Evolutionary conservation across 2,888 invertebrate genomes (phyloP).

Genomic region (Ichneumoninae sp.): DNA sequence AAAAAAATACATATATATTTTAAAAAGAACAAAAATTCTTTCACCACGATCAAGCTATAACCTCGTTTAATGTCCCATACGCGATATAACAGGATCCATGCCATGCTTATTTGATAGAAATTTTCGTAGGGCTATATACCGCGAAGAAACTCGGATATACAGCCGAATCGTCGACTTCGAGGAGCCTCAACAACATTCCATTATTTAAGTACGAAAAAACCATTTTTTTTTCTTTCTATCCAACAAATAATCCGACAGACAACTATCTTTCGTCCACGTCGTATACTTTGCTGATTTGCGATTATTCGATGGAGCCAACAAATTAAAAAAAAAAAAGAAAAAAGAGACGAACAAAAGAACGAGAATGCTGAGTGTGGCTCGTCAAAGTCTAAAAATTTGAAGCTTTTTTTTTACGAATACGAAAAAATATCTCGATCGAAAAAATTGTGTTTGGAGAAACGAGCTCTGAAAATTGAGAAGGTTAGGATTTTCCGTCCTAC

Average conservation of each 20-base stretch:
- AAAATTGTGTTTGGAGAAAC: background rate
- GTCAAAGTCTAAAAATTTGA: constrained; percentile 57
- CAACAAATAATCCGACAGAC: constrained; percentile 20
- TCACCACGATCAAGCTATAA: constrained; percentile 63
- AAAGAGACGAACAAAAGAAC: constrained; percentile 13
- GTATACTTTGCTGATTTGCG: constrained; percentile 15
- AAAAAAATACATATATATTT: background rate
- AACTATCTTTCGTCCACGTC: constrained; percentile 57
- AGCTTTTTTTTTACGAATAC: constrained; percentile 47
- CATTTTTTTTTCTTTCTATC: constrained; percentile 35
- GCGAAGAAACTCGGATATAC: constrained; percentile 32
- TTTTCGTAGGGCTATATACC: constrained; percentile 64
- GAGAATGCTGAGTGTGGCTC: constrained; percentile 21
- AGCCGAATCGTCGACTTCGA: constrained; percentile 59
- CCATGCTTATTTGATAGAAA: constrained; percentile 77
- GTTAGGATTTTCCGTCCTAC: constrained; percentile 65
- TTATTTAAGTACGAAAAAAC: constrained; percentile 74
- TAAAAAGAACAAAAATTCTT: constrained; percentile 54
- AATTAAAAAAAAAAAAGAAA: constrained; percentile 21
- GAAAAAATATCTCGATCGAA: background rate
- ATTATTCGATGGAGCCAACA: background rate
- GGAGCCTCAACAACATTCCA: constrained; percentile 70
- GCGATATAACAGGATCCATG: constrained; percentile 73
- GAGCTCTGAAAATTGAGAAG: constrained; percentile 60
- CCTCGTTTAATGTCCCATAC: constrained; percentile 68